Evolutionary conservation across 2,797 vertebrate genomes (phyloP).

Genomic region (Cossypha dichroa): DNA sequence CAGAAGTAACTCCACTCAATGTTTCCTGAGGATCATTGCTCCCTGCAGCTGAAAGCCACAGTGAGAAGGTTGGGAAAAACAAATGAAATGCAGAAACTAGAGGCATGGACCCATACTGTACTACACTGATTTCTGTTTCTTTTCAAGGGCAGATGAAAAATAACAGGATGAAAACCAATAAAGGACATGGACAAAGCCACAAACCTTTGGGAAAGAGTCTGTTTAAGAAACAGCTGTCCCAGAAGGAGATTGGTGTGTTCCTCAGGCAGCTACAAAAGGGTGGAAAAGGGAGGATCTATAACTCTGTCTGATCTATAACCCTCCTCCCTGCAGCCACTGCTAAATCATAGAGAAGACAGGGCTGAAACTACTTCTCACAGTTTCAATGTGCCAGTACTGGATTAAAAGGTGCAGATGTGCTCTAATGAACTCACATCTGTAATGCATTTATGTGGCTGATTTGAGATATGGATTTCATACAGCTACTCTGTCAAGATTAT

Average conservation of each 20-base stretch:
- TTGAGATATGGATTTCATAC: constrained; percentile 4
- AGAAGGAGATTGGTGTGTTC: neutral
- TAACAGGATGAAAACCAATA: neutral
- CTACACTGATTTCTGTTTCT: neutral
- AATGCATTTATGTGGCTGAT: constrained; percentile 29
- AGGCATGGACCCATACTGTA: neutral
- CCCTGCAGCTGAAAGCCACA: neutral
- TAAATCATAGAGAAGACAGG: neutral
- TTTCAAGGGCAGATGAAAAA: neutral
- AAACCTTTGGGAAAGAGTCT: neutral
- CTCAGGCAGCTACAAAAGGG: neutral
- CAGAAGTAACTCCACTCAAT: neutral
- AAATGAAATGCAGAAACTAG: neutral
- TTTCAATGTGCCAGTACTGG: neutral
- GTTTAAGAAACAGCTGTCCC: neutral
- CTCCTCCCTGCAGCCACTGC: neutral
- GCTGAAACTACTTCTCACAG: neutral
- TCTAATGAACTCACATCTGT: constrained; percentile 47
- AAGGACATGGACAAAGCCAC: neutral
- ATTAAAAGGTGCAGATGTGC: constrained; percentile 55
- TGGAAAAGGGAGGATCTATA: neutral
- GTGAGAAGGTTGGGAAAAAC: neutral
- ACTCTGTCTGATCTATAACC: neutral
- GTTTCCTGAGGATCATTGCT: neutral
- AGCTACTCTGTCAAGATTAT: constrained; percentile 47